A percentile compares a stretch with the other conserved stretches of the same genome.
These are phyloP conservation scores for Mastacembelus armatus DNA, from an alignment of 2,797 vertebrate species.

Conservation along the genomic window DNA sequence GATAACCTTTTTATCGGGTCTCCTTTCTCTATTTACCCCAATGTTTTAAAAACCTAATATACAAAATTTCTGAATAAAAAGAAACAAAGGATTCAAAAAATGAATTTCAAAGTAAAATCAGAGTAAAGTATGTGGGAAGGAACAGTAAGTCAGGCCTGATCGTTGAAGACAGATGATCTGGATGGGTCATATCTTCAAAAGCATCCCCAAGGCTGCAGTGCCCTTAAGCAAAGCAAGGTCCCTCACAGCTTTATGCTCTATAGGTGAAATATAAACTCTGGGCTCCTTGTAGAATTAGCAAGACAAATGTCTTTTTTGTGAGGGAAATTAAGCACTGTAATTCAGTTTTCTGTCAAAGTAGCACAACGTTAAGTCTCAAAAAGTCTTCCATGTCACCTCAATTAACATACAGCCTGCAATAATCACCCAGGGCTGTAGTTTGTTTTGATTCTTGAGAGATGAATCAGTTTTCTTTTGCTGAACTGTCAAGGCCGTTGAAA, in stretches of 20 bases:
- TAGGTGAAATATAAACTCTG: slow-evolving; percentile 2
- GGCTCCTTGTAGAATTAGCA: not conserved
- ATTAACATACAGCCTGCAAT: slow-evolving; percentile 28
- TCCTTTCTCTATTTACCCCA: no score
- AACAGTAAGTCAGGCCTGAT: no score
- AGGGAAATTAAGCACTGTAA: not conserved
- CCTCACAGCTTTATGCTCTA: no score
- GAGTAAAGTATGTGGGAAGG: no score
- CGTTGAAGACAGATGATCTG: not conserved
- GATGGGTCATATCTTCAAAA: not conserved
- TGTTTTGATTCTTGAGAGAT: slow-evolving; percentile 43
- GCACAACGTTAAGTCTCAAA: slow-evolving; percentile 9
- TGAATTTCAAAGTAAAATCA: no score
- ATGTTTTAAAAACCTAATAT: no score
- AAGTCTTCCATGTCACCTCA: slow-evolving; percentile 6
- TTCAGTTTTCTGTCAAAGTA: not conserved
- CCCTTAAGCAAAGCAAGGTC: no score
- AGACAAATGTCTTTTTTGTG: not conserved
- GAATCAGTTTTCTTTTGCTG: slow-evolving; percentile 30
- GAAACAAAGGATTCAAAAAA: no score
- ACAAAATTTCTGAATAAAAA: no score
- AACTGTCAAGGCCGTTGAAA: slow-evolving; percentile 49
- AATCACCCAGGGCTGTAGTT: slow-evolving; percentile 34
- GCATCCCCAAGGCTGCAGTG: no score
- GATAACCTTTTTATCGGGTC: no score